phyloP scores from a whole-genome alignment of 2,113 vertebrate species.

The Jacana jacana region DNA sequence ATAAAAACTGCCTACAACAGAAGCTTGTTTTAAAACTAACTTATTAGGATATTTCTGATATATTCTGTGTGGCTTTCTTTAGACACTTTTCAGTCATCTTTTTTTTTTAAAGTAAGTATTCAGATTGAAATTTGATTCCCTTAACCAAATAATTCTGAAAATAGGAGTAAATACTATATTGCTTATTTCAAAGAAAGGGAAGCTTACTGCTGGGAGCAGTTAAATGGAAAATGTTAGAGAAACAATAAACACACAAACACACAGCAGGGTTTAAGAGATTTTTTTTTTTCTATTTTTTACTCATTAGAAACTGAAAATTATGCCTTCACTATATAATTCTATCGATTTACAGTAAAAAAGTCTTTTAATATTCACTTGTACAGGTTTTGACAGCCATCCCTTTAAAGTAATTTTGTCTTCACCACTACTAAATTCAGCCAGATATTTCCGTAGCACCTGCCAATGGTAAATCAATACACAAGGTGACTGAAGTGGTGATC shows the following conservation, averaged over 20 bases:
- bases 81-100: accelerated
- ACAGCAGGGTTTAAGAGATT: not conserved
- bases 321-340: not conserved
- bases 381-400: not conserved
- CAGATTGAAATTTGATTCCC: not conserved
- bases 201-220: not conserved
- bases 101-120: not conserved
- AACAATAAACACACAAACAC: not conserved
- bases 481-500: not conserved
- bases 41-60: not conserved
- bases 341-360: not conserved
- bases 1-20: not conserved
- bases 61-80: accelerated
- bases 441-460: not conserved
- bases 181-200: not conserved
- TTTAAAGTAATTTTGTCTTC: not conserved
- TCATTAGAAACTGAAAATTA: not conserved
- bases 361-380: not conserved
- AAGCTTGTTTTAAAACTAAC: not conserved
- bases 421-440: not conserved
- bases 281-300: not conserved
- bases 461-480: accelerated
- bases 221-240: not conserved
- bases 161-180: accelerated
- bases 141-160: not conserved